phyloP scores from a whole-genome alignment of 2,797 vertebrate genomes.

The Limosa lapponica region DNA sequence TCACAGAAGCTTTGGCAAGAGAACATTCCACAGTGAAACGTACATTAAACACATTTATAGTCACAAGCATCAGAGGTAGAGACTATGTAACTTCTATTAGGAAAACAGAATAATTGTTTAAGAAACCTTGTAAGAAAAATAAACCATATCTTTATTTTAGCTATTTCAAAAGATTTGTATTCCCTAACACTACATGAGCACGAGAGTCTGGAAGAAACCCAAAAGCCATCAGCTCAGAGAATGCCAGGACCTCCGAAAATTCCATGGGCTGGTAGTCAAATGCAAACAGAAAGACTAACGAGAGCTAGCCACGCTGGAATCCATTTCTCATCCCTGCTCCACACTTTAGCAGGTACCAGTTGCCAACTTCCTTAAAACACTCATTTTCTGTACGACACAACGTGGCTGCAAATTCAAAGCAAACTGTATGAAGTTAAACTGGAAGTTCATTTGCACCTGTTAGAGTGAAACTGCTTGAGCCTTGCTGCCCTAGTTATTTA shows the following conservation, averaged over 20 bases:
- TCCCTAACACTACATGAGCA: background rate
- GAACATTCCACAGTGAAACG: background rate
- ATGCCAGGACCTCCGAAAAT: slow-evolving; percentile 70
- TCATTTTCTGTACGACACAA: slow-evolving; percentile 16
- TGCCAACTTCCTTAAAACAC: slow-evolving; percentile 8
- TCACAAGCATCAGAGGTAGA: background rate
- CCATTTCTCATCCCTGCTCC: slow-evolving; percentile 14
- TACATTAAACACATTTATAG: background rate
- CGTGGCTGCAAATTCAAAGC: slow-evolving; percentile 44
- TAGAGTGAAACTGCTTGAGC: slow-evolving; percentile 58
- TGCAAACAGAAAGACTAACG: slow-evolving; percentile 57
- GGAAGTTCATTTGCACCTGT: slow-evolving; percentile 73
- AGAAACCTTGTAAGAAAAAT: background rate
- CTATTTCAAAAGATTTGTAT: slow-evolving; percentile 14
- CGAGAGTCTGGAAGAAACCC: slow-evolving; percentile 49
- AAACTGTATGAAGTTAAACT: background rate
- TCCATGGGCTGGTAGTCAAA: slow-evolving; percentile 62
- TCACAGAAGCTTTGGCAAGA: background rate
- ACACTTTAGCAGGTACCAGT: slow-evolving; percentile 23
- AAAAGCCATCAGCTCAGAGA: slow-evolving; percentile 52
- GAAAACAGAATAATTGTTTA: background rate
- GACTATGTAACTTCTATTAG: background rate
- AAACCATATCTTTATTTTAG: background rate
- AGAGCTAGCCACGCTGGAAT: slow-evolving; percentile 30
- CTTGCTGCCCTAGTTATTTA: background rate